A percentile compares a stretch with the other conserved stretches of the same genome.
Conservation (phyloP, 2,113 vertebrate species). For the Epinephelus moara region DNA sequence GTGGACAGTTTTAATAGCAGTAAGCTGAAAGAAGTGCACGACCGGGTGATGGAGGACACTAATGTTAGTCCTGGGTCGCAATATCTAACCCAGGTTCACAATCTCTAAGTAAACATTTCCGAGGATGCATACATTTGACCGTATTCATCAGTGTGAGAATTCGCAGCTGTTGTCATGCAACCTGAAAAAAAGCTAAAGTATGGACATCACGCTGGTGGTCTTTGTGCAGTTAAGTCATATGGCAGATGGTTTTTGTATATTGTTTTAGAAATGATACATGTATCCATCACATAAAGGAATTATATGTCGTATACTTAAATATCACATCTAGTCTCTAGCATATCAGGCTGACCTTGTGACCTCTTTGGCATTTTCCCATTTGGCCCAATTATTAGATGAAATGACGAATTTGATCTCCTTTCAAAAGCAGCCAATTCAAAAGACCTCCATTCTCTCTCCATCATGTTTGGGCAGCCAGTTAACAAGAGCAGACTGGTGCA, state of each 20-base stretch:
- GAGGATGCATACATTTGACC: slow-evolving; percentile 66
- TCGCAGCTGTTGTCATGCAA: slow-evolving; percentile 71
- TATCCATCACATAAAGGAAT: slow-evolving; percentile 21
- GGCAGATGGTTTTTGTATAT: slow-evolving; percentile 52
- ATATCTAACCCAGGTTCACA: slow-evolving; percentile 78
- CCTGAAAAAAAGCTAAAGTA: slow-evolving; percentile 35
- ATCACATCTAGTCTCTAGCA: slow-evolving; percentile 86
- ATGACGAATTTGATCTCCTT: slow-evolving; percentile 95
- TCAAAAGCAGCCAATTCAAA: slow-evolving; percentile 89
- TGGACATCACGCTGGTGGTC: slow-evolving; percentile 49
- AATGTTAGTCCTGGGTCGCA: slow-evolving; percentile 74
- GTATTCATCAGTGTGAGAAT: slow-evolving; percentile 74
- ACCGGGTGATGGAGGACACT: slow-evolving; percentile 76
- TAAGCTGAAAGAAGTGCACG: slow-evolving; percentile 68
- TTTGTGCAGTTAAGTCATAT: slow-evolving; percentile 25
- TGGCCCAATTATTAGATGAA: slow-evolving; percentile 94
- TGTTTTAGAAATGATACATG: slow-evolving; percentile 50
- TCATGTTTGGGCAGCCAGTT: slow-evolving; percentile 89
- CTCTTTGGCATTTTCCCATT: slow-evolving; percentile 86
- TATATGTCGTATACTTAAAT: slow-evolving; percentile 18
- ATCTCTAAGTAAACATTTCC: slow-evolving; percentile 81
- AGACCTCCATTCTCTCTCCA: slow-evolving; percentile 87
- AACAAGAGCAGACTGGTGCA: slow-evolving; percentile 90
- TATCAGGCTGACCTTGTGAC: slow-evolving; percentile 87
- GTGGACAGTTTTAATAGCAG: slow-evolving; percentile 80